Conservation (phyloP, 2,888 invertebrate species). For the Xylota segnis region DNA sequence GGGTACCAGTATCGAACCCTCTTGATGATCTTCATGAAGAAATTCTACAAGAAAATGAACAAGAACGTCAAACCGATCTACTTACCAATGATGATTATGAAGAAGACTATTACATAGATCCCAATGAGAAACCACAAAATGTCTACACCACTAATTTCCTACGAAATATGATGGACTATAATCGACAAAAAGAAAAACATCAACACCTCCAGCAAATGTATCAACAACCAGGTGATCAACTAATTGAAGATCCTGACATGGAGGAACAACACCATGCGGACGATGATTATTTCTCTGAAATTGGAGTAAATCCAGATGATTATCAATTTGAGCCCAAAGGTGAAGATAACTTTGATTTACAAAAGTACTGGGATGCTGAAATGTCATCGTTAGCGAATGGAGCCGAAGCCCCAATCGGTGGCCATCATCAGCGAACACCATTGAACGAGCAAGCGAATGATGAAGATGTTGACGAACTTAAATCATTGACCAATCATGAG, state of each 20-base stretch:
- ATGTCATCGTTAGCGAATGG: conserved; percentile 40
- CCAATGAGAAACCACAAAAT: conserved; percentile 85
- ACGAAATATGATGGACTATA: conserved; percentile 88
- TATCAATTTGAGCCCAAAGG: conserved; percentile 77
- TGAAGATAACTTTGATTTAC: conserved; percentile 67
- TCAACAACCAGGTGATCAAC: conserved; percentile 84
- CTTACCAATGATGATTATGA: conserved; percentile 79
- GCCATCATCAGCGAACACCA: conserved; percentile 70
- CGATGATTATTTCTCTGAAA: conserved; percentile 60
- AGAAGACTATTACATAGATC: conserved; percentile 80
- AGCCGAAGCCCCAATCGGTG: conserved; percentile 13
- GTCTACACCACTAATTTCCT: conserved; percentile 83
- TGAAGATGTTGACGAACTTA: conserved; percentile 88
- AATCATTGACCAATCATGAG: conserved; percentile 86
- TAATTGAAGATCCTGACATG: conserved; percentile 85
- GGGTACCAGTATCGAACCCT: conserved; percentile 84
- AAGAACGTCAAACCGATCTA: conserved; percentile 83
- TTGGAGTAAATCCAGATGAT: conserved; percentile 70
- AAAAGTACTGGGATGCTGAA: conserved; percentile 69
- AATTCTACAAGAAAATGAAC: conserved; percentile 87
- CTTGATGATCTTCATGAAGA: conserved; percentile 87
- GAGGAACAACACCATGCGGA: conserved; percentile 16
- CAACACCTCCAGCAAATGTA: conserved; percentile 65
- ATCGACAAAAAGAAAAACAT: conserved; percentile 84
- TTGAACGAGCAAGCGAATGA: conserved; percentile 84